phyloP scores from a whole-genome alignment of 2,113 vertebrate species.

The Otus sunia region DNA sequence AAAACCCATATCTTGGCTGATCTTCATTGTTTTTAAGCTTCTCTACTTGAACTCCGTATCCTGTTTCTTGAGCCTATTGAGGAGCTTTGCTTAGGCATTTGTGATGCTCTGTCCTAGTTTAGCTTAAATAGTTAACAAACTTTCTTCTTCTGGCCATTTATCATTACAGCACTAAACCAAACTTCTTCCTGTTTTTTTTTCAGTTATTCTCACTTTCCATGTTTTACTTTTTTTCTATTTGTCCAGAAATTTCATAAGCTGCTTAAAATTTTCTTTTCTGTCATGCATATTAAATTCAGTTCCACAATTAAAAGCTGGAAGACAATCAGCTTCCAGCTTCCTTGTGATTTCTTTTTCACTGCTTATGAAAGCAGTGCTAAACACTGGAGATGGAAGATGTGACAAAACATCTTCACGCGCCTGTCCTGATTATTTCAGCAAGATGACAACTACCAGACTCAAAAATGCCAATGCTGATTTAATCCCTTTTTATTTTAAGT shows the following conservation, averaged over 20 bases:
- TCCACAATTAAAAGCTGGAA: background rate
- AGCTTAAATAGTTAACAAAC: background rate
- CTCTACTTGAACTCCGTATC: no score
- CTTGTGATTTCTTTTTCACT: background rate
- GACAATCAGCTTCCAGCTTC: background rate
- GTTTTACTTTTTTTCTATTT: background rate
- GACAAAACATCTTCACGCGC: background rate
- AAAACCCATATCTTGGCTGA: accelerated
- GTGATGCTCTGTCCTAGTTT: background rate
- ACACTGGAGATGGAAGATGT: background rate
- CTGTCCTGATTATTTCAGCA: background rate
- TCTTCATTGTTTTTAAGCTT: background rate
- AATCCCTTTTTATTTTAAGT: background rate
- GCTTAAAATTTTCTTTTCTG: background rate
- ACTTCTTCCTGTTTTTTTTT: background rate
- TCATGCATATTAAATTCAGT: background rate
- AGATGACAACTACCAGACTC: background rate
- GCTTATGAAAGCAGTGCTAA: background rate
- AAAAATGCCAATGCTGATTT: background rate
- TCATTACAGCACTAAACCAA: background rate
- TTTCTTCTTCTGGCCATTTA: background rate
- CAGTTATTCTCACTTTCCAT: background rate
- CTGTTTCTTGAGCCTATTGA: background rate
- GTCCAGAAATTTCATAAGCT: background rate
- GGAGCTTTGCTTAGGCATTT: background rate